Conservation (phyloP, 2,888 invertebrate genomes). For the Xanthia icteritia region DNA sequence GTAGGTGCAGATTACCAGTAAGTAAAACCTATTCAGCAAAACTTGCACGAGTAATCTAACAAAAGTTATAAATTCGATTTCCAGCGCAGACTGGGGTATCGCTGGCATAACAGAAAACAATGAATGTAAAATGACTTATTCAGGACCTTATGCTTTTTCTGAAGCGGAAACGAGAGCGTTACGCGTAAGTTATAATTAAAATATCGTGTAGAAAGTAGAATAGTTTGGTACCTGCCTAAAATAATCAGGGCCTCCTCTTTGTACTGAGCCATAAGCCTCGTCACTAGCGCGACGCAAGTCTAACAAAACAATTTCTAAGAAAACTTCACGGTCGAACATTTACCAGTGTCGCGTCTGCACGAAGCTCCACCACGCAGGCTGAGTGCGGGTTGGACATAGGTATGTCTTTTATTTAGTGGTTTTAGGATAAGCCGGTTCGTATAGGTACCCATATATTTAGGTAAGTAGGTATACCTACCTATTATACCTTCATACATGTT, state of each 20-base stretch:
- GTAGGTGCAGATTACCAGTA: background rate
- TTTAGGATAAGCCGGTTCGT: background rate
- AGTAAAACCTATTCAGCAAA: background rate
- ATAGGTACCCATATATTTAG: background rate
- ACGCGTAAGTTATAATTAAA: conserved; percentile 65
- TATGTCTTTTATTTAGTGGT: background rate
- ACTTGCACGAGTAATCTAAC: background rate
- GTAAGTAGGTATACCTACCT: too few species aligned
- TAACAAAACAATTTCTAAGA: too few species aligned
- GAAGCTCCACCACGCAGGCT: background rate
- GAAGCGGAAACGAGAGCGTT: conserved; percentile 94
- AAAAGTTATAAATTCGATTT: conserved; percentile 27
- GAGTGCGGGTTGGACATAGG: background rate
- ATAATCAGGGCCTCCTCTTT: background rate
- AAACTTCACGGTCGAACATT: too few species aligned
- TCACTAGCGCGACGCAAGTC: too few species aligned
- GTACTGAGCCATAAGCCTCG: too few species aligned
- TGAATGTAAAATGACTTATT: conserved; percentile 83
- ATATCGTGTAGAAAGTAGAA: background rate
- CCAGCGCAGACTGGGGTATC: conserved; percentile 68
- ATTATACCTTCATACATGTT: background rate
- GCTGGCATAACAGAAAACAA: conserved; percentile 61
- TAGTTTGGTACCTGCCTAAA: background rate
- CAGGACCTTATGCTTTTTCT: conserved; percentile 93
- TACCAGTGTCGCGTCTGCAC: too few species aligned